Base-by-base conservation (phyloP, 2,113 vertebrate genomes). In the Tyto alba region DNA sequence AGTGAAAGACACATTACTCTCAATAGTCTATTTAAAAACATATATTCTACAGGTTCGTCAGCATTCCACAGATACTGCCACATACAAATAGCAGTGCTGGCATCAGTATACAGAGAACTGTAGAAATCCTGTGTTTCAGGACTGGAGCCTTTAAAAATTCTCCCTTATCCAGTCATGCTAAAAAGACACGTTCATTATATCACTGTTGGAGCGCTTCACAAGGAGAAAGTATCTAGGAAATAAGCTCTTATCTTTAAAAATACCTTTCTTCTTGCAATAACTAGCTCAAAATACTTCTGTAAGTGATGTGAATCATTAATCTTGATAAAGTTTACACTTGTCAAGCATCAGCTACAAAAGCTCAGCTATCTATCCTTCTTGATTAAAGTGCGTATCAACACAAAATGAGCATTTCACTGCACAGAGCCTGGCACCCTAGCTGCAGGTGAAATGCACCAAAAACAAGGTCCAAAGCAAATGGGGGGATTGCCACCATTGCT, bases 181-280 rank as follows among this genome's bases (percentile, higher is more conserved):
- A 84, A 75, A 80, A 55, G 17, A 20, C 55, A 11, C 0, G 0
- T 74, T 67, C 8, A 6, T n/a, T 59, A 0, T 22, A 63, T 14
- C 38, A 53, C 60, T 72, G 48, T 6, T 45, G 45, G 22, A 94
- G 59, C 7, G 32, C 13, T 12, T 85, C 10, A 36, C 1, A 4
- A 87, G 30, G n/a, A 73, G 32, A 93, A 87, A 60, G 11, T 14
- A 32, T 4, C 13, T 41, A 23, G 13, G 43, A 84, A 71, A 84
- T 34, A 63, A 81, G 34, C 14, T 81, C 1, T 0, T 18, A 75
- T 32, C 16, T 79, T 74, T 1, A 36, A n/a, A 71, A 64, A 20
- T 62, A n/a, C 11, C 32, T 30, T 67, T 73, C 15, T 68, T 59
- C 56, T 85, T 74, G 34, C 38, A 81, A 41, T 34, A 89, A 47